These are phyloP conservation scores for Yasuhikotakia modesta DNA, from an alignment of 2,797 vertebrate species.

Conservation along the genomic window DNA sequence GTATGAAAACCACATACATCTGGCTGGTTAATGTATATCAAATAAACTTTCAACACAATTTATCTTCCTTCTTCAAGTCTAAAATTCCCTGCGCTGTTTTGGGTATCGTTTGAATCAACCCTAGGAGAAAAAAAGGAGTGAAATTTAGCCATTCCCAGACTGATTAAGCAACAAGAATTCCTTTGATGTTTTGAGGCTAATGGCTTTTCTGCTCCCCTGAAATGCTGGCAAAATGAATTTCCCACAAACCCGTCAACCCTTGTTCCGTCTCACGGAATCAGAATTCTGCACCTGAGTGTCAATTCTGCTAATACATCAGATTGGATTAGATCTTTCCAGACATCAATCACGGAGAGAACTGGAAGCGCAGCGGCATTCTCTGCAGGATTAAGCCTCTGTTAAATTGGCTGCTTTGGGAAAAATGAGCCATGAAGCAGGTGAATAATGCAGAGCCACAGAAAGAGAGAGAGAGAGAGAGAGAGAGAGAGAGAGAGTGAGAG, in stretches of 20 bases:
- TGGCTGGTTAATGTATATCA: background rate
- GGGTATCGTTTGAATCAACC: background rate
- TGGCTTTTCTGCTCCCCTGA: constrained; percentile 65
- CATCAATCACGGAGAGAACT: constrained; percentile 69
- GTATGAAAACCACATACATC: background rate
- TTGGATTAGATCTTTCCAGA: constrained; percentile 72
- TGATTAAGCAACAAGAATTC: constrained; percentile 66
- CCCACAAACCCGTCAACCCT: constrained; percentile 48
- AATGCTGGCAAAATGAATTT: constrained; percentile 47
- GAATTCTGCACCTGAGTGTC: constrained; percentile 65
- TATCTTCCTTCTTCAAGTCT: background rate
- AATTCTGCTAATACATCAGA: constrained; percentile 66
- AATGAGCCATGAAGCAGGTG: constrained; percentile 66
- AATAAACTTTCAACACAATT: background rate
- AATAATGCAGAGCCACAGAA: constrained; percentile 64
- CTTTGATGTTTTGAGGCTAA: constrained; percentile 49
- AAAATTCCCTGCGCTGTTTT: background rate
- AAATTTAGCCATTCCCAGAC: constrained; percentile 59
- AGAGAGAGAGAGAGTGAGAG: constrained; percentile 2
- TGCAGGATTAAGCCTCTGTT: constrained; percentile 73
- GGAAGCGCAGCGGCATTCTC: constrained; percentile 67
- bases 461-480: background rate
- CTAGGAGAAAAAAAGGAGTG: constrained; percentile 12
- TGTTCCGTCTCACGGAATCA: constrained; percentile 55
- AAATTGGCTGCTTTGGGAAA: constrained; percentile 74